Evolutionary conservation across 1,140 invertebrate genomes (phyloP).

Genomic region (Panagrolaimus sp.): DNA sequence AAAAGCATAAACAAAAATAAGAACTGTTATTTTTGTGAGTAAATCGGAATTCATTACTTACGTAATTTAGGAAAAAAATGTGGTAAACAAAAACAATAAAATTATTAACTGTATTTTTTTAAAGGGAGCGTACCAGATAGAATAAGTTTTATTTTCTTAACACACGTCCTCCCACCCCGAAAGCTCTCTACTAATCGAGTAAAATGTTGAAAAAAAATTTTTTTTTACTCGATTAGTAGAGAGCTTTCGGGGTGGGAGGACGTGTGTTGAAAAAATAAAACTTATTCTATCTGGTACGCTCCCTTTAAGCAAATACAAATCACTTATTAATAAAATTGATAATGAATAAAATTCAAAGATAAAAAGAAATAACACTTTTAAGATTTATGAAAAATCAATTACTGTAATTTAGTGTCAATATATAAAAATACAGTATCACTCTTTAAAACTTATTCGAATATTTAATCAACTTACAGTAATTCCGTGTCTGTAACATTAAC

Average conservation of each 20-base stretch:
- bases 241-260: too few species aligned
- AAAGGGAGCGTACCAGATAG: too few species aligned
- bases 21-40: too few species aligned
- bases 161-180: too few species aligned
- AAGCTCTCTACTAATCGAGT: too few species aligned
- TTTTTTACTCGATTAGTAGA: too few species aligned
- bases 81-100: conserved; percentile 1
- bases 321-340: neutral
- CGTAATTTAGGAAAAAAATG: neutral
- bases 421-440: neutral
- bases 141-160: too few species aligned
- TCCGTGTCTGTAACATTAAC: conserved; percentile 10
- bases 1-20: too few species aligned
- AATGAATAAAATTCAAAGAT: neutral
- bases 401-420: neutral
- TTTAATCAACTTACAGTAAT: neutral
- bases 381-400: neutral
- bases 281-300: too few species aligned
- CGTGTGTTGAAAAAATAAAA: too few species aligned
- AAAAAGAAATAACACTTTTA: neutral
- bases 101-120: neutral
- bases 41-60: too few species aligned
- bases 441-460: neutral
- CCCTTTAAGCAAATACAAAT: neutral
- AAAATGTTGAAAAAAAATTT: too few species aligned